phyloP scores from a whole-genome alignment of 2,113 vertebrate genomes.

The Nothocercus nigrocapillus region DNA sequence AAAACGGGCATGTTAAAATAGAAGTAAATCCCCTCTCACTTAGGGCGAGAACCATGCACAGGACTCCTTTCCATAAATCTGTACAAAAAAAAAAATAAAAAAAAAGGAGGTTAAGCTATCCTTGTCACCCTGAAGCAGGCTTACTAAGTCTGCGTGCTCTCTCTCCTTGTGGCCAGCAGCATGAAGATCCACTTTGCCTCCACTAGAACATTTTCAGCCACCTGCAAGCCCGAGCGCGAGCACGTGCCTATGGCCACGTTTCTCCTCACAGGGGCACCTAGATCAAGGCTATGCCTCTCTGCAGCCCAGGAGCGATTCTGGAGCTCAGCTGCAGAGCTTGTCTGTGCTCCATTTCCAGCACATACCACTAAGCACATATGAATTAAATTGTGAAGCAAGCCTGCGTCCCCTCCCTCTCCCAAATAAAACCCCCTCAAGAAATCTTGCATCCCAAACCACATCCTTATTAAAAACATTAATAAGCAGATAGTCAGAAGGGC shows the following conservation, averaged over 20 bases:
- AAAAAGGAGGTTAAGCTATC: neutral
- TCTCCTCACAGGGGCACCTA: neutral
- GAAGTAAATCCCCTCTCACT: neutral
- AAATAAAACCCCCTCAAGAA: slow-evolving; percentile 10
- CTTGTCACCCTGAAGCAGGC: neutral
- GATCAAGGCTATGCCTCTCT: neutral
- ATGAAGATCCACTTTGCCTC: neutral
- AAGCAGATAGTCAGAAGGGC: slow-evolving; percentile 54
- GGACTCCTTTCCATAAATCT: neutral
- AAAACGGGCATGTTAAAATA: neutral
- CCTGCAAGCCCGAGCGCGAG: neutral
- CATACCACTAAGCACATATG: neutral
- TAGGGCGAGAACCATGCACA: neutral
- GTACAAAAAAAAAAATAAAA: neutral
- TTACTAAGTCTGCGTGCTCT: neutral
- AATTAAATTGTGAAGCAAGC: slow-evolving; percentile 18
- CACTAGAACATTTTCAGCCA: neutral
- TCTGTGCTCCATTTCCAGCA: neutral
- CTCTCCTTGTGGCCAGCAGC: accelerated
- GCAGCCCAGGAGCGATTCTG: neutral
- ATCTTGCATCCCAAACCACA: slow-evolving; percentile 45
- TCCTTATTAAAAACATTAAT: slow-evolving; percentile 64
- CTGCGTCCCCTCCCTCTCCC: neutral
- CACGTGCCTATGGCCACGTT: neutral
- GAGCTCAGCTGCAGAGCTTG: neutral